Base-by-base conservation (phyloP, 2,888 invertebrate species). In the Meghimatium bilineatum region DNA sequence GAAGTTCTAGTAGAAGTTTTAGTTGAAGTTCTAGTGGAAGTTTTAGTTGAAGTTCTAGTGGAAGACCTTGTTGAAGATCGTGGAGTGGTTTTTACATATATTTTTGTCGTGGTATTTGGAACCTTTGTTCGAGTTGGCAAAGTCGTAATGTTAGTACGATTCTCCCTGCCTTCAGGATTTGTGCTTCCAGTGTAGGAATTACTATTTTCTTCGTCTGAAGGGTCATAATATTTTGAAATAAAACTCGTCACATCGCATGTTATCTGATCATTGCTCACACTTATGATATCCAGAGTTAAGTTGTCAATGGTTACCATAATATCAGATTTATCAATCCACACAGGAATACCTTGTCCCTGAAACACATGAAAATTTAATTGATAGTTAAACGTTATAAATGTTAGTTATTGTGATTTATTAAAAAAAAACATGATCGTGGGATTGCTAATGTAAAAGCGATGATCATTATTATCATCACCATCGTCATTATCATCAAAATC, bases 291-390 rank as follows among this genome's bases (percentile, higher is more conserved):
- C 72, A 72, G 49, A 0, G 66, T 76, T 12, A 32, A 32, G 52
- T 76, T 75, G 29, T 67, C 82, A 67, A 82, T 52, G 29, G 76
- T 76, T 49, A 76, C 69, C 14, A n/a, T 63, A n/a, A 81, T 74
- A 14, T 81, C 74, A 44, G 60, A 63, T 1, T 20, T 2, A 26
- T 60, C 44, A 63, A 81, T 72, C 81, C 81, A 81, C 10, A 34
- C 12, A 12, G 81, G 81, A 34, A 81, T 74, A 26, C 36, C 44
- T 12, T 38, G 26, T n/a, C 81, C 81, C 81, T 81, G 74, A 17
- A 23, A 32, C 10, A 32, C 14, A 66, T 12, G 17, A 32, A 66
- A 66, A 32, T 29, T 32, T 1, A 14, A 44, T 12, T 12, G 44
- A 44, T 44, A 44, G 44, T 12, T 44, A 44, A 5, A 44, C 5